Percentiles rank a stretch among this genome's conserved stretches.
Conservation (phyloP, 1,140 invertebrate species). For the Ceratosolen solmsi region DNA sequence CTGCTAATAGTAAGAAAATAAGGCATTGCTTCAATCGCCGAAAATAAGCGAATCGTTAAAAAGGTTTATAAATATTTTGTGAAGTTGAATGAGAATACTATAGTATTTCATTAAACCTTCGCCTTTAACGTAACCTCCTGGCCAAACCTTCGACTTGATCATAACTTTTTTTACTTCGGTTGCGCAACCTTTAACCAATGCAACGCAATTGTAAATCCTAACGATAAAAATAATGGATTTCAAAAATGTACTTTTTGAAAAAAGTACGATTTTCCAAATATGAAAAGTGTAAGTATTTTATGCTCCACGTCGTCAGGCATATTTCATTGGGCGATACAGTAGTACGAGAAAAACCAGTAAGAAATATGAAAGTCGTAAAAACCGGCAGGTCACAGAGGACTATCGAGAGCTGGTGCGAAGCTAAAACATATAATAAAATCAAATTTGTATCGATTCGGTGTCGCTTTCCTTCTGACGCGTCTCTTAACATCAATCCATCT, state of each 20-base stretch:
- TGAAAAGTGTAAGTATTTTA: slow-evolving; percentile 22
- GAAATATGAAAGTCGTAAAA: slow-evolving; percentile 50
- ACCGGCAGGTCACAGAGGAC: not conserved
- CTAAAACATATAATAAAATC: slow-evolving; percentile 49
- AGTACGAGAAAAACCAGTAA: slow-evolving; percentile 30
- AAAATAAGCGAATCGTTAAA: too few relatives aligned
- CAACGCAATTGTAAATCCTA: not conserved
- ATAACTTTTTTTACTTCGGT: too few relatives aligned
- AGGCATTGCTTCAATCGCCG: too few relatives aligned
- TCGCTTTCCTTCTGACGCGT: slow-evolving; percentile 40
- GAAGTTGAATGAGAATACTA: not conserved
- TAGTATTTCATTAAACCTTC: not conserved
- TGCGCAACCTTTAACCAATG: not conserved
- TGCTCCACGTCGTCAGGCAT: slow-evolving; percentile 7
- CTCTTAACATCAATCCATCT: not conserved
- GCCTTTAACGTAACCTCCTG: not conserved
- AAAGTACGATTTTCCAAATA: not conserved
- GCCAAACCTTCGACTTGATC: too few relatives aligned
- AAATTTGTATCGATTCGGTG: slow-evolving; percentile 50
- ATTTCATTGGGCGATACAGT: slow-evolving; percentile 25
- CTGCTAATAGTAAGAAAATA: too few relatives aligned
- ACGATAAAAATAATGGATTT: too few relatives aligned
- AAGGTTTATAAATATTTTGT: not conserved
- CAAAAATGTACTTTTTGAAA: too few relatives aligned
- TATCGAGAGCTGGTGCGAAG: not conserved